Evolutionary conservation across 64 coral and sea anemone genomes (phyloP).

Genomic region (Porites australiensis): DNA sequence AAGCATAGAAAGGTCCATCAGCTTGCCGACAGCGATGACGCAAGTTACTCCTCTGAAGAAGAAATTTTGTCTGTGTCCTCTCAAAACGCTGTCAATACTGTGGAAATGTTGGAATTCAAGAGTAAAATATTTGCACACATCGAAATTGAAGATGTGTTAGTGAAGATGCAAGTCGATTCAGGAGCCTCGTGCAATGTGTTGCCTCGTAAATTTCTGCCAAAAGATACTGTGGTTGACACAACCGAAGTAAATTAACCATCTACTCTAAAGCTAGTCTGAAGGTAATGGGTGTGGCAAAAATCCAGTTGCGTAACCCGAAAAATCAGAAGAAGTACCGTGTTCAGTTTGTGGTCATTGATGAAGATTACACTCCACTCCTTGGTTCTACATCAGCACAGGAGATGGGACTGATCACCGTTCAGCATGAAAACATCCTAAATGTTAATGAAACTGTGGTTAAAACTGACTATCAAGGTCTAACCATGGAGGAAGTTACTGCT

Average conservation of each 20-base stretch:
- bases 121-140: too few species aligned
- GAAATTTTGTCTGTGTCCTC: too few species aligned
- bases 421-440: not conserved
- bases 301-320: not conserved
- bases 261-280: not conserved
- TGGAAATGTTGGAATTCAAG: too few species aligned
- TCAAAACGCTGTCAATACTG: too few species aligned
- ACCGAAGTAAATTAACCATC: too few species aligned
- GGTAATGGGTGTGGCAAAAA: not conserved
- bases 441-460: not conserved
- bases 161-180: constrained; percentile 43
- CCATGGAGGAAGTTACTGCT: not conserved
- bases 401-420: not conserved
- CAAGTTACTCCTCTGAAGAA: not conserved
- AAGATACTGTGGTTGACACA: too few species aligned
- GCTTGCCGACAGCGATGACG: not conserved
- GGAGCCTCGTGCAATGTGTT: constrained; percentile 33
- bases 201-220: too few species aligned
- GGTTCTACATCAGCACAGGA: not conserved
- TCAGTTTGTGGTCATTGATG: not conserved
- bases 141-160: too few species aligned
- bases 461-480: not conserved
- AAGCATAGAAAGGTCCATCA: too few species aligned
- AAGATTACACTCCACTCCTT: constrained; percentile 14
- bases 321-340: not conserved